Base-by-base conservation (phyloP, 2,888 invertebrate species). In the Cotesia congregata region DNA sequence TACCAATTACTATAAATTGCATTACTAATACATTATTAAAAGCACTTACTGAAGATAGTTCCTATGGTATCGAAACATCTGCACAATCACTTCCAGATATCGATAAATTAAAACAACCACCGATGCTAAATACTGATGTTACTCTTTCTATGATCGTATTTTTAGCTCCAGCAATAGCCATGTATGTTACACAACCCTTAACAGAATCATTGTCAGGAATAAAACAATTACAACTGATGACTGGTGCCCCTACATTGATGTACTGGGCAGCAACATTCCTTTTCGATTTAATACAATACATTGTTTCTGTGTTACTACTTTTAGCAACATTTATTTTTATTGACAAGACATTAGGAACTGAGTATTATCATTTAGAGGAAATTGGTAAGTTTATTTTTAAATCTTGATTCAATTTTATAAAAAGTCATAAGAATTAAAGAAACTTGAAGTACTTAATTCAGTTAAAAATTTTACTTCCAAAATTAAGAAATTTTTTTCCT, bases 191-290 rank as follows among this genome's bases (percentile, higher is more conserved):
- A 0, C 91, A 94, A 75, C 93, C 94, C 3, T 91, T 93, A 80
- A 90, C 90, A 74, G 95, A 96, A 88, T 91, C 92, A 7, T 85
- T 87, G 5, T 90, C 91, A 0, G 93, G 93, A 72, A 91, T 94
- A 59, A 93, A 94, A 39, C 93, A 93, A 82, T 86, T 94, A 60
- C 94, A 95, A 89, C 87, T 92, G 38, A 93, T 94, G 93, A 91
- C 93, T 0, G 94, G 94, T 3, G 92, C 94, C 39, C 90, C 92
- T 0, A 90, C 92, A 0, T 82, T 88, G 9, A 88, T 91, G 6
- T 94, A 94, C 87, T 96, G 95, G 95, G 62, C 90, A 1, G 89
- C 92, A 4, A 92, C 92, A 72, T 92, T 93, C 67, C 1, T 90
- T 0, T 91, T 91, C 83, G 95, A 95, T 88, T 83, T 91, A 5